phyloP scores from a whole-genome alignment of 2,888 invertebrate species.

The Orthosia cruda region DNA sequence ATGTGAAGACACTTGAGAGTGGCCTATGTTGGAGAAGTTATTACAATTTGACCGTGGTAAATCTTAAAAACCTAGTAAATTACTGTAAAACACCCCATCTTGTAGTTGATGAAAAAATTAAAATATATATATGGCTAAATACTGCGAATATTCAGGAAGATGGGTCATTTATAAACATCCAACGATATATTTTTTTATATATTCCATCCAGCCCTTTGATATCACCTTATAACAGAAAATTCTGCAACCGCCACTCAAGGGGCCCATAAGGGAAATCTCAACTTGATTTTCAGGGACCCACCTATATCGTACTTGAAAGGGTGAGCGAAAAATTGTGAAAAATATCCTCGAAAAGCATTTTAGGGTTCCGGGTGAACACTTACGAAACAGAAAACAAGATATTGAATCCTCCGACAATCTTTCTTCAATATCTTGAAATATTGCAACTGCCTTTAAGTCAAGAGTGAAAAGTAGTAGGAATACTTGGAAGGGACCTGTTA shows the following conservation, averaged over 20 bases:
- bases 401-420: not conserved
- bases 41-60: too few species aligned
- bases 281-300: constrained; percentile 47
- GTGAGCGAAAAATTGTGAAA: constrained; percentile 19
- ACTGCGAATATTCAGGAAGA: not conserved
- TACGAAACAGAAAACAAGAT: not conserved
- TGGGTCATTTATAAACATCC: not conserved
- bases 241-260: constrained; percentile 37
- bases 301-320: constrained; percentile 41
- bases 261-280: constrained; percentile 49
- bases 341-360: constrained; percentile 14
- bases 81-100: too few species aligned
- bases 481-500: too few species aligned
- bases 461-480: too few species aligned
- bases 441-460: not conserved
- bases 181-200: constrained; percentile 4
- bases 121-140: not conserved
- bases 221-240: constrained; percentile 32
- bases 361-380: not conserved
- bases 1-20: too few species aligned
- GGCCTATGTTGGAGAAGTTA: too few species aligned
- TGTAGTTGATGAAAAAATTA: too few species aligned
- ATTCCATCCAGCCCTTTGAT: constrained; percentile 9
- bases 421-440: not conserved
- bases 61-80: too few species aligned